phyloP scores from a whole-genome alignment of 2,113 vertebrate species.

The Anolis carolinensis region DNA sequence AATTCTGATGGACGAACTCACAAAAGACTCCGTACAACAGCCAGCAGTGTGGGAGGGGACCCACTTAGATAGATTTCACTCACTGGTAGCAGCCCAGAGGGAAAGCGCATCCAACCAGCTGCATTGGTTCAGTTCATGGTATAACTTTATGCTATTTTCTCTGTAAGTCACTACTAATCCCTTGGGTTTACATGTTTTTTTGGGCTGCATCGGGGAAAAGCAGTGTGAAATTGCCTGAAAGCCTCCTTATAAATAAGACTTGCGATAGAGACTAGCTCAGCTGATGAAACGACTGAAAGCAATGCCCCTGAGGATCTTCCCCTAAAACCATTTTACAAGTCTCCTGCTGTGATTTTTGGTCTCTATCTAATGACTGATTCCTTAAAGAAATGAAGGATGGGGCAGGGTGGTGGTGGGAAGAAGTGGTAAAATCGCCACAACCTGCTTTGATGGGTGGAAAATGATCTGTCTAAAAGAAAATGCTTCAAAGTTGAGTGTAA shows the following conservation, averaged over 20 bases:
- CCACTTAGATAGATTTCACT: slow-evolving; percentile 73
- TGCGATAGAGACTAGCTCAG: slow-evolving; percentile 73
- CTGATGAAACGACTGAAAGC: slow-evolving; percentile 73
- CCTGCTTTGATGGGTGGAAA: slow-evolving; percentile 41
- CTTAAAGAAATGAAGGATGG: slow-evolving; percentile 32
- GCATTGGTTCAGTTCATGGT: slow-evolving; percentile 66
- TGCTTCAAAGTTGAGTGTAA: slow-evolving; percentile 14
- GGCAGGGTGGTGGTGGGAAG: background rate
- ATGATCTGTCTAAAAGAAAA: slow-evolving; percentile 32
- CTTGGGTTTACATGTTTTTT: slow-evolving; percentile 79
- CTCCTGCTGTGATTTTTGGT: slow-evolving; percentile 58
- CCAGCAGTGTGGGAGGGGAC: slow-evolving; percentile 53
- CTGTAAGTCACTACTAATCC: slow-evolving; percentile 81
- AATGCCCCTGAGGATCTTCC: slow-evolving; percentile 59
- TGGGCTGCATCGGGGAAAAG: slow-evolving; percentile 75
- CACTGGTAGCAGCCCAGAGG: slow-evolving; percentile 71
- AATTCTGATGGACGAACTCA: slow-evolving; percentile 53
- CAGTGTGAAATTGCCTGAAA: slow-evolving; percentile 82
- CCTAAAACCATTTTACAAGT: slow-evolving; percentile 67
- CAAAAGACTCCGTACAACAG: slow-evolving; percentile 50
- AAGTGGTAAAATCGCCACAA: slow-evolving; percentile 35
- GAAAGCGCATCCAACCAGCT: slow-evolving; percentile 69
- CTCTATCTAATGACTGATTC: slow-evolving; percentile 63
- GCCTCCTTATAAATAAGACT: slow-evolving; percentile 81
- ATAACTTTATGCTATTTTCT: slow-evolving; percentile 80